Conservation (phyloP, 2,888 invertebrate species). For the Galerucella calmariensis region DNA sequence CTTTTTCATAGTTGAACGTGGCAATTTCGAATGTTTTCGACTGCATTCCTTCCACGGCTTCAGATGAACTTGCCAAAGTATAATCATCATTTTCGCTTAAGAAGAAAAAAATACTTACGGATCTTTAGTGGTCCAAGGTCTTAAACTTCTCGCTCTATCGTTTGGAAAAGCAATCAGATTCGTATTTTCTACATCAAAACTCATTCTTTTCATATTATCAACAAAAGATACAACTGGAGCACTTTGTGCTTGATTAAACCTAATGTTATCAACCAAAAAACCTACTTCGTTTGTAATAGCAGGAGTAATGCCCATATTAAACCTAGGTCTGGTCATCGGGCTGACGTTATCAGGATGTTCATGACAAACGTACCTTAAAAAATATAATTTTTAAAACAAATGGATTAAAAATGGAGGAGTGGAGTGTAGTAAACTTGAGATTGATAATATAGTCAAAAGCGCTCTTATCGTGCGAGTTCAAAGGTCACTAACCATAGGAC, state of each 20-base stretch:
- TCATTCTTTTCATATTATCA: conserved; percentile 37
- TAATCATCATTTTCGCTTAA: too few species aligned
- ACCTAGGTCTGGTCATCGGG: conserved; percentile 46
- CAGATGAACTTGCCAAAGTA: too few species aligned
- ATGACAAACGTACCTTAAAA: background rate
- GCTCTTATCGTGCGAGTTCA: too few species aligned
- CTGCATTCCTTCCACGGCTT: too few species aligned
- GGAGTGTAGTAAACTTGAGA: too few species aligned
- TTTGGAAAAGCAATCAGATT: conserved; percentile 62
- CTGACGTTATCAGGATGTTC: background rate
- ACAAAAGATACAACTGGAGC: conserved; percentile 53
- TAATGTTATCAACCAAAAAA: conserved; percentile 55
- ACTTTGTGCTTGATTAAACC: conserved; percentile 49
- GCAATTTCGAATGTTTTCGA: too few species aligned
- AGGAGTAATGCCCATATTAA: conserved; percentile 59
- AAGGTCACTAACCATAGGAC: too few species aligned
- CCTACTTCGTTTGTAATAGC: conserved; percentile 59
- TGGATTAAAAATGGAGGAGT: background rate
- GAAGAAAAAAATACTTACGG: conserved; percentile 45
- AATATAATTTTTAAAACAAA: background rate
- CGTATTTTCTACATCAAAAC: conserved; percentile 43
- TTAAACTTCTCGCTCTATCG: conserved; percentile 55
- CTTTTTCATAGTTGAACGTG: too few species aligned
- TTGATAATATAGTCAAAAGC: too few species aligned
- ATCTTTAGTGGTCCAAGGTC: conserved; percentile 54